Evolutionary conservation across 2,113 vertebrate species (phyloP).

Genomic region (Mastomys natalensis): DNA sequence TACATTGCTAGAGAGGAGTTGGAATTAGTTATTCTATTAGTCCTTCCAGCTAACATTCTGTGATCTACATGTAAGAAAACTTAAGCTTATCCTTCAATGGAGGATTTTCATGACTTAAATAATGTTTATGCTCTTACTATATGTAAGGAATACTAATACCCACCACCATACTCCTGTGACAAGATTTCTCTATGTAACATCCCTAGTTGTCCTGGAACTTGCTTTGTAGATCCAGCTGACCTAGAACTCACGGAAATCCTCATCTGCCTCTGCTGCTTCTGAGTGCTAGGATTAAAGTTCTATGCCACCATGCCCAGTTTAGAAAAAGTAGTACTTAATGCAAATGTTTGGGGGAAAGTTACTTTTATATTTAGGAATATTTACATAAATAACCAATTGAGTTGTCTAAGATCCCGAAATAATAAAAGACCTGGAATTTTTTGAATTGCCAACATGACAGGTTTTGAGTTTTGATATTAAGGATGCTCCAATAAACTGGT

Average conservation of each 20-base stretch:
- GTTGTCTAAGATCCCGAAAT: neutral
- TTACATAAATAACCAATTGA: neutral
- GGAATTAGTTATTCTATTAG: slow-evolving; percentile 37
- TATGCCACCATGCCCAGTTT: neutral
- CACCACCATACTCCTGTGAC: neutral
- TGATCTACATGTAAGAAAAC: neutral
- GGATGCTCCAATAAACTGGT: neutral
- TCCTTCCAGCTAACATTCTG: neutral
- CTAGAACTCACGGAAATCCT: neutral
- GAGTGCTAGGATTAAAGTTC: neutral
- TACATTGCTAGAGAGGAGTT: slow-evolving; percentile 37
- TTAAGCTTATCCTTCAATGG: neutral
- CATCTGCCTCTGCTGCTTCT: neutral
- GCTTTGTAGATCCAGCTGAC: neutral
- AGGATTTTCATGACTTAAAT: slow-evolving; percentile 19
- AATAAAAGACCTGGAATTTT: neutral
- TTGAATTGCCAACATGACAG: neutral
- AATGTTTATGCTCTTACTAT: slow-evolving; percentile 33
- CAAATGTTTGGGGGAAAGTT: neutral
- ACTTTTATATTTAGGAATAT: neutral
- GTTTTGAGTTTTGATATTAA: neutral
- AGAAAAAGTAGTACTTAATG: neutral
- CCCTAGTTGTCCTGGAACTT: neutral
- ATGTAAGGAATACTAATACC: neutral
- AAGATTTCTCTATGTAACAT: neutral